A percentile compares a stretch with the other conserved stretches of the same genome.
Conservation (phyloP, 2,888 invertebrate species). For the Hoplodrina blanda region DNA sequence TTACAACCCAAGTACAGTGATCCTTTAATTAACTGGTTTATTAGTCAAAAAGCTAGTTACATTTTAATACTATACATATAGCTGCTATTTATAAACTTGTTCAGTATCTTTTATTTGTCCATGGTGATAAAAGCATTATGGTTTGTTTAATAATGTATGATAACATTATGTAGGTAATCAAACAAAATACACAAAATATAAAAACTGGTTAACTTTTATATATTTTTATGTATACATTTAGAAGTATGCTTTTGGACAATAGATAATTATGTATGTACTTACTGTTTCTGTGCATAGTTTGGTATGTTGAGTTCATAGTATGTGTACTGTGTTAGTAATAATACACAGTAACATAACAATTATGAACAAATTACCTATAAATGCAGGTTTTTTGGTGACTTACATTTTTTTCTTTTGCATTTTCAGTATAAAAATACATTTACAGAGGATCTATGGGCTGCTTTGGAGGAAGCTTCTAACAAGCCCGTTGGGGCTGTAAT, state of each 20-base stretch:
- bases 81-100: not conserved
- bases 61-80: conserved; percentile 3
- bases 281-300: too few species aligned
- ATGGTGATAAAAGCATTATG: conserved; percentile 21
- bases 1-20: not conserved
- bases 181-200: not conserved
- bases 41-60: not conserved
- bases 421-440: conserved; percentile 96
- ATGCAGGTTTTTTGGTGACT: too few species aligned
- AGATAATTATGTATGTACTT: not conserved
- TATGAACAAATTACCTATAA: too few species aligned
- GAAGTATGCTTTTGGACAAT: too few species aligned
- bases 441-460: conserved; percentile 98
- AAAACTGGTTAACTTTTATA: conserved; percentile 4
- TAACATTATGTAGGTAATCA: conserved; percentile 12
- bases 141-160: conserved; percentile 19
- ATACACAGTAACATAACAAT: too few species aligned
- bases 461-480: conserved; percentile 96
- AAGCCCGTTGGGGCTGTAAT: conserved; percentile 98
- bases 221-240: not conserved
- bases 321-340: too few species aligned
- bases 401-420: conserved; percentile 16
- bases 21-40: not conserved
- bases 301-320: too few species aligned
- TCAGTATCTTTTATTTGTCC: not conserved